Conservation (phyloP, 2,888 invertebrate genomes). For the Xylota segnis region DNA sequence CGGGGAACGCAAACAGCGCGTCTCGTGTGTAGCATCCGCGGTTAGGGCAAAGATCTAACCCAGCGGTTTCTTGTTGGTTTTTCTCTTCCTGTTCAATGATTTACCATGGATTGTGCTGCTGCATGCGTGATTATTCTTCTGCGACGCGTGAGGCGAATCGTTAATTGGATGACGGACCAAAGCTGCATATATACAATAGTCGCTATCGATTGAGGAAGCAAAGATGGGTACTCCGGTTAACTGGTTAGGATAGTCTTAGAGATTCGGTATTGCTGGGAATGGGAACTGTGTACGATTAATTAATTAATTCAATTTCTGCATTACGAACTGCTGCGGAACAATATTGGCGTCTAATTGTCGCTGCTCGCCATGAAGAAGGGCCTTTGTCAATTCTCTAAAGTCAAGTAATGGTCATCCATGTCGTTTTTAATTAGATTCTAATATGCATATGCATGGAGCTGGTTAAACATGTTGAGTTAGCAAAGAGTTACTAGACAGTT, state of each 20-base stretch:
- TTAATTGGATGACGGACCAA: slow-evolving; percentile 71
- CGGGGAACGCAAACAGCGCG: neutral
- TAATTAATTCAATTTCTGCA: slow-evolving; percentile 58
- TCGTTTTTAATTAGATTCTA: slow-evolving; percentile 46
- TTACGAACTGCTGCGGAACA: slow-evolving; percentile 7
- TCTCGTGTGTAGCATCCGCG: slow-evolving; percentile 7
- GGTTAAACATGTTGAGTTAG: slow-evolving; percentile 6
- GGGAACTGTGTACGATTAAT: slow-evolving; percentile 51
- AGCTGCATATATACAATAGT: slow-evolving; percentile 36
- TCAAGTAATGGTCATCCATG: slow-evolving; percentile 33
- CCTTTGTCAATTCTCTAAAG: neutral
- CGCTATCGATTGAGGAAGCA: slow-evolving; percentile 68
- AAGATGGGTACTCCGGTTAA: slow-evolving; percentile 15
- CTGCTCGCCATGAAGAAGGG: neutral
- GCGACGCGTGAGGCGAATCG: slow-evolving; percentile 62
- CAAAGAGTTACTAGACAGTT: neutral
- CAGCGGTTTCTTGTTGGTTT: slow-evolving; percentile 50
- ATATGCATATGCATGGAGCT: slow-evolving; percentile 21
- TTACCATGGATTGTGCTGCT: slow-evolving; percentile 44
- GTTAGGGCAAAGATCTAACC: slow-evolving; percentile 23
- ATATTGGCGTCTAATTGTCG: slow-evolving; percentile 48
- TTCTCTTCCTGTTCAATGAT: slow-evolving; percentile 65
- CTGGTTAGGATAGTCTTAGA: neutral
- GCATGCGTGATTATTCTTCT: slow-evolving; percentile 58
- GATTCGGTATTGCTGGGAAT: neutral